Percentiles rank a stretch among this genome's conserved stretches.
These are phyloP conservation scores for Rhagium mordax DNA, from an alignment of 2,888 invertebrate species.

Conservation along the genomic window DNA sequence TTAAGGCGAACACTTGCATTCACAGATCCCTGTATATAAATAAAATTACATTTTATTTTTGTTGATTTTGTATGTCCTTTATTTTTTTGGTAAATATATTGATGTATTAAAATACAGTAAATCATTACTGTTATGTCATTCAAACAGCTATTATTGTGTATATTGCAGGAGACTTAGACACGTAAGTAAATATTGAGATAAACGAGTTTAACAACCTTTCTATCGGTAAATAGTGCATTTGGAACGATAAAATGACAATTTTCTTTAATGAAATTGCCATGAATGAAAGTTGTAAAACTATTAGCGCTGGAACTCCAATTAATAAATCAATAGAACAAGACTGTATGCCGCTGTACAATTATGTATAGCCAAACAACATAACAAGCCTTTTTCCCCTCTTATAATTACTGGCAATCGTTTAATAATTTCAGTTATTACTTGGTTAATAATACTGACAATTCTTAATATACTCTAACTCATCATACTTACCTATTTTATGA, in stretches of 20 bases:
- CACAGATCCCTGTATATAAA: neutral
- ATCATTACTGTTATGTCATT: neutral
- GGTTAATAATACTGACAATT: neutral
- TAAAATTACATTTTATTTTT: neutral
- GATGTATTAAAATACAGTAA: neutral
- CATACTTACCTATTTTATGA: no score
- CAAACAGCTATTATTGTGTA: neutral
- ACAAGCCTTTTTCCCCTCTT: neutral
- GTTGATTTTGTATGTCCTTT: neutral
- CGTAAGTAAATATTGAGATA: constrained; percentile 37
- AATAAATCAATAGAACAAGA: constrained; percentile 20
- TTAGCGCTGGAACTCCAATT: constrained; percentile 40
- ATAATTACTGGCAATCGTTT: neutral
- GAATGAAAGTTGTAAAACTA: constrained; percentile 33
- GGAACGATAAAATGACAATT: constrained; percentile 38
- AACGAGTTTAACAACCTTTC: constrained; percentile 52
- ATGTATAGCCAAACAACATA: neutral
- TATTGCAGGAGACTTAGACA: constrained; percentile 17
- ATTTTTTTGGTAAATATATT: neutral
- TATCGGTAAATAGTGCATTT: constrained; percentile 41
- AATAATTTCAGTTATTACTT: neutral
- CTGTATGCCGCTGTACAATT: constrained; percentile 48
- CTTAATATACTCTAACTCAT: neutral
- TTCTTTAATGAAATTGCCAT: constrained; percentile 38
- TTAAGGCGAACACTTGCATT: neutral